phyloP scores from a whole-genome alignment of 1,140 invertebrate genomes.

The Ceratina calcarata region DNA sequence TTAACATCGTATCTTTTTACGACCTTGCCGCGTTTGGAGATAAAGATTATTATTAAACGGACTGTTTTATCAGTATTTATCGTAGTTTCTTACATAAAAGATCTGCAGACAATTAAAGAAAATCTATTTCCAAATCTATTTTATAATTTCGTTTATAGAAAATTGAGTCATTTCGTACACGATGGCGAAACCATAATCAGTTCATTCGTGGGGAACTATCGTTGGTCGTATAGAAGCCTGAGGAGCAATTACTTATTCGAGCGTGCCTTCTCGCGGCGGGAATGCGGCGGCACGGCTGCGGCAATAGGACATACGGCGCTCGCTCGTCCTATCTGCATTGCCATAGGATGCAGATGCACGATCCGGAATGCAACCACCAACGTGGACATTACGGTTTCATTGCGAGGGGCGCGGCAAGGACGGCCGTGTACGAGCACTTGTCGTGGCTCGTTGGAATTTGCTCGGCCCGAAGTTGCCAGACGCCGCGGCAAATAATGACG shows the following conservation, averaged over 20 bases:
- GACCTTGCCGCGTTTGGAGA: no score
- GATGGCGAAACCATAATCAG: constrained; percentile 8
- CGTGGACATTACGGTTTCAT: constrained; percentile 42
- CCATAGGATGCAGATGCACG: constrained; percentile 4
- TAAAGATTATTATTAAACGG: no score
- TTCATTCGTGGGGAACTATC: background rate
- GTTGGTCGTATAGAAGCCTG: background rate
- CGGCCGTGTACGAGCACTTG: constrained; percentile 38
- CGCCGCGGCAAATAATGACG: constrained; percentile 38
- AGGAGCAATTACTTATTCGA: background rate
- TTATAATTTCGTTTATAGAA: background rate
- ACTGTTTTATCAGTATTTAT: no score
- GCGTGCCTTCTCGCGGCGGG: background rate
- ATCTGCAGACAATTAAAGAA: no score
- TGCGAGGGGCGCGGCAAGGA: constrained; percentile 56
- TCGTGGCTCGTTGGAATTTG: constrained; percentile 41
- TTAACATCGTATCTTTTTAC: no score
- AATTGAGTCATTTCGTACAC: constrained; percentile 20
- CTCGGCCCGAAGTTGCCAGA: constrained; percentile 6
- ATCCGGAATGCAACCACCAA: constrained; percentile 47
- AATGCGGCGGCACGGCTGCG: background rate
- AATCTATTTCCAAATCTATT: no score
- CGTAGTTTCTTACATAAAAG: no score
- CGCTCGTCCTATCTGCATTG: constrained; percentile 10
- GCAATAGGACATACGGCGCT: background rate